Percentiles rank a stretch among this genome's conserved stretches.
Conservation (phyloP, 2,888 invertebrate genomes). For the Boloria selene region DNA sequence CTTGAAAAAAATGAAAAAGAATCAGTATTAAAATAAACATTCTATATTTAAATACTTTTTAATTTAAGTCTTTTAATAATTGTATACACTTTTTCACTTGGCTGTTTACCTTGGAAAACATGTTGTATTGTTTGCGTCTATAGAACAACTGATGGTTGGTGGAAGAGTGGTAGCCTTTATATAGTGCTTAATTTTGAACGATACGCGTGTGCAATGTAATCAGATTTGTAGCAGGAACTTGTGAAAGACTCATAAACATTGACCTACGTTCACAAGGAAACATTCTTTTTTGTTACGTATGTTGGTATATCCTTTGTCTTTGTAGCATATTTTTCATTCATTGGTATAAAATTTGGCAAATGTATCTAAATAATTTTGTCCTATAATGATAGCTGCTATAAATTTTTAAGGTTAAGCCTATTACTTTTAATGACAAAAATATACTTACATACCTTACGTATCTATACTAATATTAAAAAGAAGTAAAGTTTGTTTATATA, state of each 20-base stretch:
- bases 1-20: conserved; percentile 57
- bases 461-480: too few species aligned
- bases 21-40: neutral
- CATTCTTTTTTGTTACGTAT: conserved; percentile 35
- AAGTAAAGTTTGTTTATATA: too few species aligned
- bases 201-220: conserved; percentile 35
- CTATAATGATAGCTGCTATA: too few species aligned
- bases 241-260: conserved; percentile 40
- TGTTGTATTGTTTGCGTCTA: conserved; percentile 42
- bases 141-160: conserved; percentile 42
- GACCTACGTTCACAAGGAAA: conserved; percentile 45
- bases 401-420: too few species aligned
- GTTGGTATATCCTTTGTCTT: conserved; percentile 13
- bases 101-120: conserved; percentile 44
- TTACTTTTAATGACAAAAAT: too few species aligned
- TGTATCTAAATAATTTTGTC: neutral
- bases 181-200: conserved; percentile 42
- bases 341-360: conserved; percentile 9
- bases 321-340: conserved; percentile 12
- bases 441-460: too few species aligned
- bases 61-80: neutral
- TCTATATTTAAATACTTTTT: neutral
- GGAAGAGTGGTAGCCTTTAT: conserved; percentile 41
- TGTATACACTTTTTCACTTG: neutral
- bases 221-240: conserved; percentile 42